Conservation (phyloP, 2,888 invertebrate genomes). For the Caenorhabditis sp. region DNA sequence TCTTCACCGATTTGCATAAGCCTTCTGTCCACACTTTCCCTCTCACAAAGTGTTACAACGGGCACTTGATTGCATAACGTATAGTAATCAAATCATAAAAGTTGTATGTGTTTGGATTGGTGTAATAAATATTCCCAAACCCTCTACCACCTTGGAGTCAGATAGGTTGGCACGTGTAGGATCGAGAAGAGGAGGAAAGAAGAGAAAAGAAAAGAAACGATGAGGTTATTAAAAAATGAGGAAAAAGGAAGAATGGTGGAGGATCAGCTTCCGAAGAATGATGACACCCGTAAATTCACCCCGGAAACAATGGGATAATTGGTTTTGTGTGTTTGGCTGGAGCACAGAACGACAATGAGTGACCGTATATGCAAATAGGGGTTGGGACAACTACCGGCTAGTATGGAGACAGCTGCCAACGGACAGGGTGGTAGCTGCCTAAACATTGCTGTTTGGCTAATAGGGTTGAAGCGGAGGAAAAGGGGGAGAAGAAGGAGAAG, state of each 20-base stretch:
- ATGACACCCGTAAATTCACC: conserved; percentile 45
- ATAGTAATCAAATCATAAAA: conserved; percentile 42
- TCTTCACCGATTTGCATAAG: conserved; percentile 18
- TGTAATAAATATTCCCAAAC: conserved; percentile 14
- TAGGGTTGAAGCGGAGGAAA: too few species aligned
- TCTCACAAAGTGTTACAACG: conserved; percentile 21
- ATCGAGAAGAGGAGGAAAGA: background rate
- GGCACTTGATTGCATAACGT: conserved; percentile 35
- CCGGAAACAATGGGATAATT: conserved; percentile 50
- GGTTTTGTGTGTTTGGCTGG: conserved; percentile 25
- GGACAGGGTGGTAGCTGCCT: conserved; percentile 3
- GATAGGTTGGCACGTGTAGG: background rate
- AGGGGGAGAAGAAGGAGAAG: too few species aligned
- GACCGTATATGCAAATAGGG: conserved; percentile 57
- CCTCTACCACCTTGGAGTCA: background rate
- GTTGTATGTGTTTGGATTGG: conserved; percentile 7
- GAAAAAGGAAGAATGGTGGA: background rate
- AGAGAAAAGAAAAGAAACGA: too few species aligned
- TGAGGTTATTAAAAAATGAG: conserved; percentile 6
- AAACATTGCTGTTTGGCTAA: conserved; percentile 26
- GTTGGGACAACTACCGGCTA: conserved; percentile 16
- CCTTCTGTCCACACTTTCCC: conserved; percentile 3
- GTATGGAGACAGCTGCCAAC: conserved; percentile 46
- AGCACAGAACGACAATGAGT: conserved; percentile 28
- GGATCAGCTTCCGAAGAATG: conserved; percentile 18